Percentiles rank a stretch among this genome's conserved stretches.
Conservation (phyloP, 2,113 vertebrate genomes). For the Podiceps cristatus region DNA sequence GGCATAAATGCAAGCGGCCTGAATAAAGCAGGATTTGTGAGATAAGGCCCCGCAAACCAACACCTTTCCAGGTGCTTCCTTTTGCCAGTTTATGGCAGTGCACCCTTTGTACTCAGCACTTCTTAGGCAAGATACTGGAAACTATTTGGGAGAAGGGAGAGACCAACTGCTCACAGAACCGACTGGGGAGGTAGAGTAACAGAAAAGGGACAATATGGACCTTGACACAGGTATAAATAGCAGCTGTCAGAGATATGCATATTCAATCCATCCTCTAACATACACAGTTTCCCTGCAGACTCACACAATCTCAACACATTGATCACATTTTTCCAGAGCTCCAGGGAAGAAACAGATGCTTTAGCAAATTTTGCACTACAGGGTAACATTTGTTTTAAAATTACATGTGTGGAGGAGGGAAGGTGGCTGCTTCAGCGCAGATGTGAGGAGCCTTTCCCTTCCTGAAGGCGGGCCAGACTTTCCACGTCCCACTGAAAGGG, state of each 20-base stretch:
- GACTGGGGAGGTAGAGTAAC: not conserved
- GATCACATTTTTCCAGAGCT: not conserved
- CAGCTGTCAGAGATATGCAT: not conserved
- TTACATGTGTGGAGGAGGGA: not conserved
- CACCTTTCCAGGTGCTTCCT: not conserved
- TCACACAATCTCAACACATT: not conserved
- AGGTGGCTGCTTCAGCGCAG: not conserved
- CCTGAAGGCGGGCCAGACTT: not conserved
- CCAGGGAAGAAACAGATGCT: slow-evolving; percentile 32
- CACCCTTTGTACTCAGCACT: rapidly evolving
- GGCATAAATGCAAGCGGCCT: rapidly evolving
- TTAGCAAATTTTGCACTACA: not conserved
- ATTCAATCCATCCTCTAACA: not conserved
- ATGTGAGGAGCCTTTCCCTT: not conserved
- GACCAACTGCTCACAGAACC: not conserved
- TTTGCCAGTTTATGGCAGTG: not conserved
- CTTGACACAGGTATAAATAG: not conserved
- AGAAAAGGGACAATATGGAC: not conserved
- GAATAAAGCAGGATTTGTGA: not conserved
- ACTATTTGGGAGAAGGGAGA: not conserved
- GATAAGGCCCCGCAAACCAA: not conserved
- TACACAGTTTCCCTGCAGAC: slow-evolving; percentile 22
- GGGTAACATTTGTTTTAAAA: slow-evolving; percentile 9
- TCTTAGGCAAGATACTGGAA: not conserved
- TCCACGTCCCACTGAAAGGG: not conserved